Base-by-base conservation (phyloP, 2,888 invertebrate species). In the Scaptomyza flava region DNA sequence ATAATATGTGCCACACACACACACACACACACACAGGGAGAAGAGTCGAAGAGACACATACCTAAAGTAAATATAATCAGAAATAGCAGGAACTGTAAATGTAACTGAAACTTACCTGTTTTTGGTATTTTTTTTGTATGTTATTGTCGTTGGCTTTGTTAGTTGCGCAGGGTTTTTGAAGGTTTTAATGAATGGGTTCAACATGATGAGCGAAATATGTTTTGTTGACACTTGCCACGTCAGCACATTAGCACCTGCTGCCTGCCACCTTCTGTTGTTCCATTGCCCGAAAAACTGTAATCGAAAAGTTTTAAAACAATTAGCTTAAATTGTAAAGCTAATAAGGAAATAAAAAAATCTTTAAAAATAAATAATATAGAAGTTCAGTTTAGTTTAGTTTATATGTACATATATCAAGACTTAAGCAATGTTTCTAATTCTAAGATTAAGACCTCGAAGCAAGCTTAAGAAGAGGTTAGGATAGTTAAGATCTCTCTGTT, bases 1-100 rank as follows among this genome's bases (percentile, higher is more conserved):
- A 69, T 81, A 72, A 79, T 77, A 76, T 81, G 73, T 79, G 66
- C 69, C 54, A 53, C 57, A 43, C 14, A 9, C 52, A 48, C 41
- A 38, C n/a, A 38, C n/a, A 36, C 17, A 14, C 23, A 43, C 23
- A 41, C 47, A 59, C 6, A 6, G 20, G 11, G 7, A 30, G 8
- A 41, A 41, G 38, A 41, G 38, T 8, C 3, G 31, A 33, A 33
- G 33, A 9, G 14, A 38, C 17, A 42, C 34, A 41, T 45, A 54
- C 12, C 8, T 36, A 45, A 41, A 45, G 34, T 52, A 68, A 83
- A 64, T 80, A 62, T 58, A 47, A 58, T 33, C 54, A 53, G 51
- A 50, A 59, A 61, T 47, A 57, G 57, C 43, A 52, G 52, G 12
- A 36, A 57, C 52, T 38, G 46, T 8, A 48, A 51, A 54, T 56